Base-by-base conservation (phyloP, 2,797 vertebrate species). In the Gambusia yucatana region DNA sequence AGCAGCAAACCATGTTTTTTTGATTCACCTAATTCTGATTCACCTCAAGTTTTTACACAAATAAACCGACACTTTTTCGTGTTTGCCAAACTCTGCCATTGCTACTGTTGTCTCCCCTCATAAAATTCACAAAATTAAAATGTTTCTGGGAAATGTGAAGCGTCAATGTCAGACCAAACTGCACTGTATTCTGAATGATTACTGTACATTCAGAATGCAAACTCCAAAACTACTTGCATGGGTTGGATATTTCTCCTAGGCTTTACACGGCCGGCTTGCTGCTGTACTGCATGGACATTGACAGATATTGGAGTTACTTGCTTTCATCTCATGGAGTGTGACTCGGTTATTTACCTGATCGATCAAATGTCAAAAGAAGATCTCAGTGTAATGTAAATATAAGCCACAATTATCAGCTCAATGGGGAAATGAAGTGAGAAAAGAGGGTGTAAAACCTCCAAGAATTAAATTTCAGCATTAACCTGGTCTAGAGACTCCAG, bases 401-500 rank as follows among this genome's bases (percentile, higher is more conserved):
- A 57, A 77, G 57, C 39, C 20, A 17, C 2, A 7, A 59, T 76
- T 65, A 80, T 61, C 52, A 39, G 72, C 72, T 36, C 75, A 70
- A 87, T 67, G 71, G 72, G 61, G 61, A 75, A 50, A 48, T 70
- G 78, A 75, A 28, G 52, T 33, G 67, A 77, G 22, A 61, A 13
- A 41, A 28, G 39, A 20, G 65, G 57, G 59, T 44, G 6, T 57
- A 33, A 72, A 71, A 84, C 79, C 73, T 61, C 76, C 4, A 3
- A 70, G 73, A 72, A 84, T 91, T 89, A 82, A 81, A 90, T 93
- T 87, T 89, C 70, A 74, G 3, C 16, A 16, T 41, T 75, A 75
- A 72, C 46, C 72, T 14, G 1, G 71, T 73, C 71, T 8, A 11
- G 63, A 83, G 80, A 82, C 85, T 61, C 59, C 6, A 28, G 43